Conservation (phyloP, 2,888 invertebrate species). For the Lucinisca nassula region DNA sequence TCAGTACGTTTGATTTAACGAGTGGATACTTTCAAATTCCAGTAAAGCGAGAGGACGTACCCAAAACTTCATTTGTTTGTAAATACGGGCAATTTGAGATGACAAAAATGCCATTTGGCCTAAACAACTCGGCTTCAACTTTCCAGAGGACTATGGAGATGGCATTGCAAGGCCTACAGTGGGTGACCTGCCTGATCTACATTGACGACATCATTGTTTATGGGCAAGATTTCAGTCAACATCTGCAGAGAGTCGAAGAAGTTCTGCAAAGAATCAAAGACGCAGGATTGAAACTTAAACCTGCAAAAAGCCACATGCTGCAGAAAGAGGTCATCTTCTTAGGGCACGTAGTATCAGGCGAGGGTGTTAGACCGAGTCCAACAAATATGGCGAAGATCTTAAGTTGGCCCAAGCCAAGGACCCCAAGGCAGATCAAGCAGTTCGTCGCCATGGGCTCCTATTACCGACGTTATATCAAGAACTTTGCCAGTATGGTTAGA, state of each 20-base stretch:
- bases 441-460: not conserved
- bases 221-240: constrained; percentile 42
- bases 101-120: constrained; percentile 29
- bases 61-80: constrained; percentile 61
- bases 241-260: constrained; percentile 39
- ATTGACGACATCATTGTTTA: constrained; percentile 37
- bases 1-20: constrained; percentile 47
- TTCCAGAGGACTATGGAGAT: not conserved
- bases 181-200: constrained; percentile 16
- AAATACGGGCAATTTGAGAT: constrained; percentile 58
- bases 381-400: constrained; percentile 16
- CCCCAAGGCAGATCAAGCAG: constrained; percentile 17
- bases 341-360: constrained; percentile 35
- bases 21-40: constrained; percentile 54
- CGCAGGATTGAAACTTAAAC: constrained; percentile 66
- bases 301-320: constrained; percentile 51
- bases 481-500: constrained; percentile 18
- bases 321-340: constrained; percentile 24
- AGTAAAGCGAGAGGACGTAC: constrained; percentile 39
- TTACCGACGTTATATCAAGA: not conserved
- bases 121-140: not conserved
- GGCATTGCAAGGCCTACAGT: constrained; percentile 49
- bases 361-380: constrained; percentile 17
- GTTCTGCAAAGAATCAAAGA: constrained; percentile 50
- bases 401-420: not conserved